phyloP scores from a whole-genome alignment of 1,140 invertebrate species.

The Formica selysi region DNA sequence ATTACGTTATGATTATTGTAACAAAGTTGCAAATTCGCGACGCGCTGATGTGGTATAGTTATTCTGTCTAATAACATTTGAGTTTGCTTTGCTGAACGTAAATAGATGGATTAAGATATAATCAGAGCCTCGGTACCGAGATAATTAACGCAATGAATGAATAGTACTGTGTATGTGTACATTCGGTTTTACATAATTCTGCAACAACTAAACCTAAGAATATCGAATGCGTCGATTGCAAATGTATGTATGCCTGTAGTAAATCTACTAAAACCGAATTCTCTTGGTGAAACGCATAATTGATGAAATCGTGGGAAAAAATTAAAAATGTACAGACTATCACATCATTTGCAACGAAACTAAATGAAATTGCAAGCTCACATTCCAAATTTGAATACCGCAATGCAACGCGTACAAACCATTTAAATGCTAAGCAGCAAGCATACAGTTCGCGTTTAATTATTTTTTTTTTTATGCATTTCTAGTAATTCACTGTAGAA shows the following conservation, averaged over 20 bases:
- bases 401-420: constrained; percentile 11
- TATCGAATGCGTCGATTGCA: constrained; percentile 16
- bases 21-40: not conserved
- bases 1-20: not conserved
- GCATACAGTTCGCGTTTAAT: constrained; percentile 41
- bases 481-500: constrained; percentile 41
- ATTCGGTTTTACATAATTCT: not conserved
- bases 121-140: constrained; percentile 25
- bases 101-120: constrained; percentile 31
- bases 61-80: constrained; percentile 23
- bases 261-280: constrained; percentile 19
- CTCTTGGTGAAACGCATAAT: not conserved
- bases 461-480: constrained; percentile 29
- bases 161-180: not conserved
- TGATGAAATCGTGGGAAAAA: not conserved
- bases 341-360: constrained; percentile 11
- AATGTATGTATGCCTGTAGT: not conserved
- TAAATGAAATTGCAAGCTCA: constrained; percentile 10
- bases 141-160: constrained; percentile 30
- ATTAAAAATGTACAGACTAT: not conserved
- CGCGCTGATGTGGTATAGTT: not conserved
- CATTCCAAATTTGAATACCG: constrained; percentile 37
- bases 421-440: constrained; percentile 59
- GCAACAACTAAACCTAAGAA: constrained; percentile 10
- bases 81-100: constrained; percentile 22